Percentiles rank a stretch among this genome's conserved stretches.
These are phyloP conservation scores for Xenopus petersii DNA, from an alignment of 2,797 vertebrate species.

Conservation along the genomic window DNA sequence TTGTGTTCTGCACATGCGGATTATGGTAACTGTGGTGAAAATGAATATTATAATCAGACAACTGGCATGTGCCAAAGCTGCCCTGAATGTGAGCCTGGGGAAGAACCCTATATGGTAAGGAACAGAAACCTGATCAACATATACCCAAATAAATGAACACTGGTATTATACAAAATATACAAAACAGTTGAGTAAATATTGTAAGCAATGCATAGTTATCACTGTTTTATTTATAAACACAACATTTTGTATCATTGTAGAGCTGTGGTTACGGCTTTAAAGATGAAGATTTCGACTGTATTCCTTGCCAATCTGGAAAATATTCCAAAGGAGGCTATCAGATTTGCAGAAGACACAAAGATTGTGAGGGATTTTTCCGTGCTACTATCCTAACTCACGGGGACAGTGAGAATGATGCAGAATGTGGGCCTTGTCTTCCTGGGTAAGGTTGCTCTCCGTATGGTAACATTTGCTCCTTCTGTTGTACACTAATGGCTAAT, in stretches of 20 bases:
- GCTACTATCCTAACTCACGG: slow-evolving; percentile 83
- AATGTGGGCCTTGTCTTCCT: slow-evolving; percentile 91
- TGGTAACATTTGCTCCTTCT: no score
- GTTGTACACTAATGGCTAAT: no score
- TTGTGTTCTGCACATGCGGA: slow-evolving; percentile 77
- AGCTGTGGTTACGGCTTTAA: slow-evolving; percentile 87
- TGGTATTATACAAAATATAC: no score
- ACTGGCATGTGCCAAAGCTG: slow-evolving; percentile 88
- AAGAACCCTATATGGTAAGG: slow-evolving; percentile 92
- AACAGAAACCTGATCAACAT: no score
- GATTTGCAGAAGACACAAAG: slow-evolving; percentile 92
- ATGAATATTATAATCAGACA: slow-evolving; percentile 94
- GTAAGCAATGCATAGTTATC: no score
- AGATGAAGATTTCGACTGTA: slow-evolving; percentile 86
- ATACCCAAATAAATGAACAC: no score
- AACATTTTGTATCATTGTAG: slow-evolving; percentile 59
- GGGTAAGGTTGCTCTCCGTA: slow-evolving; percentile 70
- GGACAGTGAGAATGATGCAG: slow-evolving; percentile 85
- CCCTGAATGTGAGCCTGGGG: slow-evolving; percentile 87
- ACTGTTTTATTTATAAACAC: background rate
- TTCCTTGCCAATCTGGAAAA: slow-evolving; percentile 85
- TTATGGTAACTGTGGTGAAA: slow-evolving; percentile 89
- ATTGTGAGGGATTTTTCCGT: slow-evolving; percentile 89
- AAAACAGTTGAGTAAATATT: no score
- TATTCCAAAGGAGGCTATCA: slow-evolving; percentile 95